Evolutionary conservation across 2,113 vertebrate genomes (phyloP), one percentile per base, ranked within the genome.

Genomic region (Peromyscus maniculatus): DNA sequence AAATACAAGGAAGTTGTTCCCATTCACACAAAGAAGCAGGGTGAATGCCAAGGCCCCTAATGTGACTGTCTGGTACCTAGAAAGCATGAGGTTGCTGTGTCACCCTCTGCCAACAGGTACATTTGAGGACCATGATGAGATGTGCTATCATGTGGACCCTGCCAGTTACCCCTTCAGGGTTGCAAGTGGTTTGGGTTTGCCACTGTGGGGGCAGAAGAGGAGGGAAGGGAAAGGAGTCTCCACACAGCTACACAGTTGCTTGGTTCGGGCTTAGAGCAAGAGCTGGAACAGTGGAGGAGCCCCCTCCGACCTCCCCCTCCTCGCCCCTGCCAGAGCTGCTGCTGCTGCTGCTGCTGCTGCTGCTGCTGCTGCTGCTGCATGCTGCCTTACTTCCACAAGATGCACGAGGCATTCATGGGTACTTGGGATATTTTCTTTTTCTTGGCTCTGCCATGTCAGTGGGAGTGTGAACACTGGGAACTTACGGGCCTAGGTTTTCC

Each of bases 271-370:
- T 26, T 24, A 7, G 4, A 1, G 36, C 3, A 64, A 49, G n/a
- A 82, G 28, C 7, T 0, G 0, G 4, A 2, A 28, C 3, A 69
- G 82, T 0, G 0, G 31, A 43, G 22, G 19, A 39, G 4, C 0
- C 0, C 22, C 36, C 26, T 49, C 46, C 6, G 46, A 49, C 46
- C 46, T 49, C 46, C 46, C 46, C 46, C 46, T 49, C 46, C 19
- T 7, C 6, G 8, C 66, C 66, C 26, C 9, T 46, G 0, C 31
- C 1, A 33, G 15, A 66, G 17, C 21, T 11, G 13, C 26, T 0
- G 17, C 69, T 11, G 13, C 22, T 0, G 17, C 15, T 11, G 13
- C 26, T 0, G 7, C 69, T n/a, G 33, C 36, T 72, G 36, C 77
- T 11, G 13, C 22, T 0, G 17, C 15, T 11, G 13, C 26, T 0